Evolutionary conservation across 2,113 vertebrate species (phyloP).

Genomic region (Atrichornis clamosus): DNA sequence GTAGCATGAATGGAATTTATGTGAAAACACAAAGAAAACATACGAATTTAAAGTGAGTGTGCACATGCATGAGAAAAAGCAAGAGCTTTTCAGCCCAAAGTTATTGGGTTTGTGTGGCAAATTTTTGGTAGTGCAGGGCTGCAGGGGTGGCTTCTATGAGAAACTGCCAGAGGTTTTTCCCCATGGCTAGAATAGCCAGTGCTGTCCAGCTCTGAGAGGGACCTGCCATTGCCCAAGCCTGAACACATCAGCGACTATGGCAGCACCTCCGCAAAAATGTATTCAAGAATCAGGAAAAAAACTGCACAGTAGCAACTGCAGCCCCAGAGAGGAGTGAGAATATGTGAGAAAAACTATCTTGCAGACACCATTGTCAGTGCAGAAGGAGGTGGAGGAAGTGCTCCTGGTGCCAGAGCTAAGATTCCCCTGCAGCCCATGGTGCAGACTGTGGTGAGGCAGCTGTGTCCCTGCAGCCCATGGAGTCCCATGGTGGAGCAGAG

Average conservation of each 20-base stretch:
- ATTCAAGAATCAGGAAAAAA: neutral
- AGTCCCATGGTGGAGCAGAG: neutral
- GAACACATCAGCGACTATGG: rapidly evolving
- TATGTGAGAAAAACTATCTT: neutral
- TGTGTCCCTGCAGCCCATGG: neutral
- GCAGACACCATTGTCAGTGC: neutral
- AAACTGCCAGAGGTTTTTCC: neutral
- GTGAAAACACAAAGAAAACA: neutral
- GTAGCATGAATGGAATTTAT: neutral
- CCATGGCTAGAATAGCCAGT: neutral
- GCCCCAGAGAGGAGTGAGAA: neutral
- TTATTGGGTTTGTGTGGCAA: neutral
- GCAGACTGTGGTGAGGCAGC: neutral
- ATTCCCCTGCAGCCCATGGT: rapidly evolving
- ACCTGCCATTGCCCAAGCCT: rapidly evolving
- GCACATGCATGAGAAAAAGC: neutral
- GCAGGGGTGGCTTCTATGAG: neutral
- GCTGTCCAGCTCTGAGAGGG: rapidly evolving
- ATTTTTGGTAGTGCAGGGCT: neutral
- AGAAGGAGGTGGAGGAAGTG: neutral
- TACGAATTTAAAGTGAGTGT: rapidly evolving
- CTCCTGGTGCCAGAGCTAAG: rapidly evolving
- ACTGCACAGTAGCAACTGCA: neutral
- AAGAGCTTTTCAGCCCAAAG: neutral
- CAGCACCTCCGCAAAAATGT: neutral